Base-by-base conservation (phyloP, 1,140 invertebrate genomes). In the Caligus rogercresseyi region DNA sequence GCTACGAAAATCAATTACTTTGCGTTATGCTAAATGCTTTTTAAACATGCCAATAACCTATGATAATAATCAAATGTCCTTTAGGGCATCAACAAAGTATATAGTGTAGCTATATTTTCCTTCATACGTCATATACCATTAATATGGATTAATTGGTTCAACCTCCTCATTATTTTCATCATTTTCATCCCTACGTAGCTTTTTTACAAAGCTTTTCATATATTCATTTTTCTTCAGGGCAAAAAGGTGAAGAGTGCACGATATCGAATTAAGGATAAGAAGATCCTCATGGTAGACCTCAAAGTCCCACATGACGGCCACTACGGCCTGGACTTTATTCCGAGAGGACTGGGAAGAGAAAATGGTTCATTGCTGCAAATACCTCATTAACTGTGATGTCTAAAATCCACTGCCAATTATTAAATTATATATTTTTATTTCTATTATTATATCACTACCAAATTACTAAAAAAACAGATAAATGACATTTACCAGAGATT, bases 331-430 rank as follows among this genome's bases (percentile, higher is more conserved):
- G 61, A 63, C 43, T 56, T 63, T 23, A 25, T 20, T 54, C 11
- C 16, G 61, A 56, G 52, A 53, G 52, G 20, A 55, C 11, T 63
- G 61, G 61, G 61, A 63, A 24, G 61, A 63, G n/a, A 55, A 63
- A 26, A 63, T 63, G 61, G 52, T 63, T 19, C 61, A 63, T 56
- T 63, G 61, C 25, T 63, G 61, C 24, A 63, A 63, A 56, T 63
- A 63, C 25, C 61, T 63, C 20, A 63, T 63, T 25, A 63, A 63
- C 52, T 63, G 53, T 56, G 61, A 63, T 63, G 61, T 63, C 2
- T 63, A 55, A 63, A 57, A 25, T 51, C 43, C 16, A 51, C 13
- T 51, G n/a, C 16, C 13, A 51, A 51, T 51, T 51, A 51, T 51
- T 51, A 51, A 14, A 51, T 51, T 51, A 14, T 51, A 16, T 51